These are phyloP conservation scores for Psilopsiagon aurifrons DNA, from an alignment of 2,113 vertebrate species.

Conservation along the genomic window DNA sequence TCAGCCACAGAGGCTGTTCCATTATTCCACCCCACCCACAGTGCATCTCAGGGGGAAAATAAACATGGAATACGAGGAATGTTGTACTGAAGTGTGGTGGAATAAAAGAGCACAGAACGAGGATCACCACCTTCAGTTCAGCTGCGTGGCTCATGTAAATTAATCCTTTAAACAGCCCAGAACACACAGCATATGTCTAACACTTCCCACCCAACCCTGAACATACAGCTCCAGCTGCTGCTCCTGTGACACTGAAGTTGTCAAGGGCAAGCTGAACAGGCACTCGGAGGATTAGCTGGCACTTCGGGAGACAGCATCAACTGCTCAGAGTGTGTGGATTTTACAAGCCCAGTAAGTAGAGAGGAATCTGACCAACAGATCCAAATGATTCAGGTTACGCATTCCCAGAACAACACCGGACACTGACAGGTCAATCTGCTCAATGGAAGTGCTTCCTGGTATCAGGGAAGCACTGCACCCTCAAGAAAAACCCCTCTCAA, in stretches of 20 bases:
- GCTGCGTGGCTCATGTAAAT: neutral
- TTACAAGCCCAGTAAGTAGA: neutral
- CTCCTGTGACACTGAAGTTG: neutral
- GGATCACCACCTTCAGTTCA: neutral
- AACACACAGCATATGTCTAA: slow-evolving; percentile 1
- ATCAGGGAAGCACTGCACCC: neutral
- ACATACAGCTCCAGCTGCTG: slow-evolving; percentile 7
- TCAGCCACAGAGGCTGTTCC: neutral
- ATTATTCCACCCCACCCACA: neutral
- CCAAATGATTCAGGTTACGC: rapidly evolving
- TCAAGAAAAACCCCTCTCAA: neutral
- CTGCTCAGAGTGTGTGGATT: neutral
- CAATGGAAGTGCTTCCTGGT: neutral
- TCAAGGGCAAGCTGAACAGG: neutral
- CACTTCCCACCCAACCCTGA: neutral
- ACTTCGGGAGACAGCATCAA: neutral
- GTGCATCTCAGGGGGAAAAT: neutral
- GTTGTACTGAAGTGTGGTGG: neutral
- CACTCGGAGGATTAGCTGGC: neutral
- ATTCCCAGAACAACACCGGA: neutral
- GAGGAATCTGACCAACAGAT: neutral
- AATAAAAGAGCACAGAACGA: neutral
- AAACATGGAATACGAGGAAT: neutral
- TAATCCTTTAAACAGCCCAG: neutral
- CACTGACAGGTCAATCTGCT: neutral